Evolutionary conservation across 1,140 invertebrate genomes (phyloP), one percentile per base, ranked within the genome.

Genomic region (Eueides isabella): DNA sequence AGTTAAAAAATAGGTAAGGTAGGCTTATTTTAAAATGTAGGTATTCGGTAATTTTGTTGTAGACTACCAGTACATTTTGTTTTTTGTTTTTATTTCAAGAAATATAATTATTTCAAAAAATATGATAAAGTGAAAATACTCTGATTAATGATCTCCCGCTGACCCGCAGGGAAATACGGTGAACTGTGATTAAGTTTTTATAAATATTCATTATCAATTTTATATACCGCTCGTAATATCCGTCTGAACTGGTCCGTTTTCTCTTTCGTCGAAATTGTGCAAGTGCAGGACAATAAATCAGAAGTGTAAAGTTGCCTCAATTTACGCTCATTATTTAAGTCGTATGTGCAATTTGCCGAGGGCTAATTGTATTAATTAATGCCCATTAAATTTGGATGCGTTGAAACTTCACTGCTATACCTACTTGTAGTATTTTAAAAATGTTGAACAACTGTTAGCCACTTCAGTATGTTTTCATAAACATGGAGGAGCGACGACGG

Each of bases 311-410:
- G 89, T 90, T 86, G 87, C 83, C 85, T 90, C 88, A 89, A 93
- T 93, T 92, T 87, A 85, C 84, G 82, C 87, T 92, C 89, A 92
- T 92, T 92, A 92, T 90, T 90, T 86, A 88, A 85, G 85, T 88
- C 81, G 85, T 87, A 89, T 85, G 85, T 87, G 87, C 85, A 93
- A 93, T 93, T 93, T 91, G 89, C 90, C 88, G 85, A 83, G 79
- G 82, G 85, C 89, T 92, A 92, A 93, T 93, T 93, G 90, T 92
- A 90, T 91, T 92, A 92, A 92, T 93, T 90, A 93, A 86, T 87
- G 85, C 70, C 82, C 90, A 91, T 91, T 92, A 90, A 84, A 63
- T 86, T 86, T 83, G 80, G 84, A 87, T 85, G 80, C 86, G 82
- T 82, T 81, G 73, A 84, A 77, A 80, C 74, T 77, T 74, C 85